Conservation (phyloP, 2,113 vertebrate species). For the Origma solitaria region DNA sequence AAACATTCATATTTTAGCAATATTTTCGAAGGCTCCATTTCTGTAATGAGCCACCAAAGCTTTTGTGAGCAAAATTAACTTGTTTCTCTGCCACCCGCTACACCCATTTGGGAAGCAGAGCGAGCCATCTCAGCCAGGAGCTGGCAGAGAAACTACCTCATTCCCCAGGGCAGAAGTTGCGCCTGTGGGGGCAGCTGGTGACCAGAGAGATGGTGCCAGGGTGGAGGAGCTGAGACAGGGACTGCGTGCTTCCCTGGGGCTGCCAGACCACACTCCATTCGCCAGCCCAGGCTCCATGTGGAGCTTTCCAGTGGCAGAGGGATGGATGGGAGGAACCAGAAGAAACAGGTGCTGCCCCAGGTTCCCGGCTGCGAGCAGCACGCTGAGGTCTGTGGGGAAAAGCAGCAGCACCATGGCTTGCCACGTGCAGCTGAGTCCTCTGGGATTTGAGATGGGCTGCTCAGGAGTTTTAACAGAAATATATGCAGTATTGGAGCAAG, state of each 20-base stretch:
- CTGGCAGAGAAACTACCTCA: not conserved
- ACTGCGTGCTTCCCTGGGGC: not conserved
- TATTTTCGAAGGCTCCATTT: constrained; percentile 36
- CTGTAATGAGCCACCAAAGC: not conserved
- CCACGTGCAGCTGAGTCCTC: not conserved
- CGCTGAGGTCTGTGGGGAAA: not conserved
- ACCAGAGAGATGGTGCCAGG: not conserved
- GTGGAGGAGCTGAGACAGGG: not conserved
- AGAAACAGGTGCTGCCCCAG: not conserved
- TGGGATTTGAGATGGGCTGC: not conserved
- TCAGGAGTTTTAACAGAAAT: not conserved
- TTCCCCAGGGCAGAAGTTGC: not conserved
- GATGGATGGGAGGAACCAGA: not conserved
- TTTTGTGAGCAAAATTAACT: not conserved
- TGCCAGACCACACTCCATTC: not conserved
- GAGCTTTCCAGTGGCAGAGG: not conserved
- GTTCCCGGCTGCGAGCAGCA: not conserved
- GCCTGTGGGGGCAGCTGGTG: not conserved
- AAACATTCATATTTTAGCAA: constrained; percentile 64
- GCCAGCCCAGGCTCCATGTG: not conserved
- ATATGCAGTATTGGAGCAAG: not conserved
- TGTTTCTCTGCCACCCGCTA: not conserved
- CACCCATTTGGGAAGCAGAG: not conserved
- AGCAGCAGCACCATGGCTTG: rapidly evolving
- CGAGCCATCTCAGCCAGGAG: not conserved